Conservation (phyloP, 1,140 invertebrate species). For the Leptonema lineaticorne region DNA sequence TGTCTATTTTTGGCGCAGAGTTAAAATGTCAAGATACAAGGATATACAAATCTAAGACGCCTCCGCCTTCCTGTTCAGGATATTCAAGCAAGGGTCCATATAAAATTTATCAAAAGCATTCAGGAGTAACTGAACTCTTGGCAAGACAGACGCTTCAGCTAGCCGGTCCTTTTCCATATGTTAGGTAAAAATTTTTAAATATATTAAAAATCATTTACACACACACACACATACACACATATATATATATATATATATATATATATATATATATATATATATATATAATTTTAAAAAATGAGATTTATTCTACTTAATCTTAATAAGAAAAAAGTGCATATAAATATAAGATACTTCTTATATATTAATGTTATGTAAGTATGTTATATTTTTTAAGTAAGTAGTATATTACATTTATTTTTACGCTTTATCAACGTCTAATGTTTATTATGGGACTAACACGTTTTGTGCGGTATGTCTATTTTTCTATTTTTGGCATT, state of each 20-base stretch:
- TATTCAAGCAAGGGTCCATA: slow-evolving; percentile 4
- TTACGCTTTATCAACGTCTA: no score
- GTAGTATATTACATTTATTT: no score
- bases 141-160: slow-evolving; percentile 14
- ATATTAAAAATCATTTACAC: background rate
- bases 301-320: no score
- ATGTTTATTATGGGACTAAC: no score
- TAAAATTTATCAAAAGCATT: slow-evolving; percentile 7
- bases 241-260: background rate
- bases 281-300: no score
- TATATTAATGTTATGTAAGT: no score
- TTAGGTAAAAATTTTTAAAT: background rate
- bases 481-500: no score
- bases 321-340: no score
- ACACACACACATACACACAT: background rate
- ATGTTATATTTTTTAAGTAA: no score
- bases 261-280: background rate
- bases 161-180: slow-evolving; percentile 2
- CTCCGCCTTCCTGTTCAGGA: slow-evolving; percentile 9
- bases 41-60: slow-evolving; percentile 8
- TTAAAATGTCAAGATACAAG: background rate
- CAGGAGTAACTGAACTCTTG: slow-evolving; percentile 16
- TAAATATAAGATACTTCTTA: no score
- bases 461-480: no score
- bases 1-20: background rate